Conservation (phyloP, 2,113 vertebrate genomes). For the Gnathonemus echidnorhynchus region DNA sequence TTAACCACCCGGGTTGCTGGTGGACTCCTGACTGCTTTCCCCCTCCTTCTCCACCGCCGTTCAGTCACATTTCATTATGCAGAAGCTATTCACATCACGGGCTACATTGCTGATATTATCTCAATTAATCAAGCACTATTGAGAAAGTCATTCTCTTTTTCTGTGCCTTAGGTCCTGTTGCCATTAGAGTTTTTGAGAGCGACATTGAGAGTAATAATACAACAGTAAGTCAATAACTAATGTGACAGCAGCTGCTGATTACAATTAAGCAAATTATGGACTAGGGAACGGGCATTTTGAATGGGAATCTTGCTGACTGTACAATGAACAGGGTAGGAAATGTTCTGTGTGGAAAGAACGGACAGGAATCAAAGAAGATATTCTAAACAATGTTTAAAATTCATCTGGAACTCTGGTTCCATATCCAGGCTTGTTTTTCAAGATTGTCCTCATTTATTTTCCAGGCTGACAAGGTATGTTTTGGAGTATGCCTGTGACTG, state of each 20-base stretch:
- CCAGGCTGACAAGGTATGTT: not conserved
- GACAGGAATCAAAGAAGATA: not conserved
- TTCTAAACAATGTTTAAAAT: not conserved
- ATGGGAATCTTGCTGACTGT: not conserved
- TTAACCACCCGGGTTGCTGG: not conserved
- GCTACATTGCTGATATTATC: not conserved
- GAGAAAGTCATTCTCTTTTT: not conserved
- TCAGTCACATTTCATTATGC: not conserved
- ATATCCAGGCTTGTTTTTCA: not conserved
- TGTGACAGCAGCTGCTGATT: not conserved
- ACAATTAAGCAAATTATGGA: not conserved
- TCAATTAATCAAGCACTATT: slow-evolving; percentile 4
- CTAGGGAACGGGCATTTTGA: not conserved
- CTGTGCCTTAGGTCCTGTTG: not conserved
- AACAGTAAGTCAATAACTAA: not conserved
- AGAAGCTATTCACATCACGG: not conserved
- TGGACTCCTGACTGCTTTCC: not conserved
- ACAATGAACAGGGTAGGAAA: not conserved
- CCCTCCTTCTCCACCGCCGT: not conserved
- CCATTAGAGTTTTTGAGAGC: not conserved
- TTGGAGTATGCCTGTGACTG: not conserved
- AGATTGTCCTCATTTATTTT: not conserved
- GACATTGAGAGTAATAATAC: not conserved
- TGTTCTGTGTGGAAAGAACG: not conserved
- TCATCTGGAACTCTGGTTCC: not conserved